Evolutionary conservation across 2,888 invertebrate species (phyloP), one percentile per base, ranked within the genome.

Genomic region (Eilema griseolum): DNA sequence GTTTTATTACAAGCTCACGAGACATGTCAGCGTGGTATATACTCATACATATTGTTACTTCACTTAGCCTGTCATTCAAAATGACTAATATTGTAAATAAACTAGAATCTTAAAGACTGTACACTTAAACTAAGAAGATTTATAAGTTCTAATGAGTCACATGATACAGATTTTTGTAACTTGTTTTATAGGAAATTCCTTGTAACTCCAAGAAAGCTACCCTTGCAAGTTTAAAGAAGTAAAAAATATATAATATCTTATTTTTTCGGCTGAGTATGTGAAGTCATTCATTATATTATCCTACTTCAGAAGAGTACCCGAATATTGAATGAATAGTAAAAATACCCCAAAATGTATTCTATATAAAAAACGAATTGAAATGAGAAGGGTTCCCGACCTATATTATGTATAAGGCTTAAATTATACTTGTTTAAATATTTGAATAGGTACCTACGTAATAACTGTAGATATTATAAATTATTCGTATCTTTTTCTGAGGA

Each of bases 61-160:
- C 82, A 85, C 84, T 46, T 86, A 83, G 77, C 79, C 78, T 73
- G 92, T 89, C 91, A 92, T 93, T 91, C 79, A 85, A 85, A 91
- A 94, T 92, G 93, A 85, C 92, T 79, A 85, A 85, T 86, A 89
- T 75, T 93, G 92, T 93, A 93, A 87, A 94, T 94, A 93, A 83
- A 86, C 89, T 94, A 94, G 93, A 87, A 90, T 92, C 89, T 91
- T 93, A 93, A 94, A 94, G 95, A 94, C 95, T 94, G 94, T 94
- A 92, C 90, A 89, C 88, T 87, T 82, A 83, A 80, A 84, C 82
- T 88, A 86, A 82, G 80, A 74, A 75, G 71, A 66, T 65, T 77
- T 80, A 77, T 83, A 65, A 68, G 81, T 85, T 75, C 33, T 68
- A 72, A 71, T n/a, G 67, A 67, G 41, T 60, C 76, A 76, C 82